Base-by-base conservation (phyloP, 1,140 invertebrate genomes). In the Drosophila nikananu region DNA sequence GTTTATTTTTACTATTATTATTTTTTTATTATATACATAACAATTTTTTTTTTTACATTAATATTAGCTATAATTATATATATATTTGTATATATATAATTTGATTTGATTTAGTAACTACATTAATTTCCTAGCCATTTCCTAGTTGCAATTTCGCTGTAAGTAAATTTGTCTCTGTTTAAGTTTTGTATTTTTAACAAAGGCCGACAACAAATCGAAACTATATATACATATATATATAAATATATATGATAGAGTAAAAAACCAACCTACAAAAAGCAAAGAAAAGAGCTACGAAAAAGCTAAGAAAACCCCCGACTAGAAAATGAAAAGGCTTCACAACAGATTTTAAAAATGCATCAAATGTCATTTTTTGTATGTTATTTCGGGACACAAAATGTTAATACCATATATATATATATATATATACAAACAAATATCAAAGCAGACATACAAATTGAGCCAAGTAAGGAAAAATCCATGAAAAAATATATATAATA, bases 381-480 rank as follows among this genome's bases (percentile, higher is more conserved):
- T 55, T 37, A 37, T 23, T 37, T 17, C 52, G 64, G 77, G 66
- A 79, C 52, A 78, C 67, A 54, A 68, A 65, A 59, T 13, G 74
- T 55, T 64, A 64, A 59, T 23, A 44, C 23, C 64, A 25, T 30
- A 37, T 9, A 70, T 72, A 25, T 30, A 37, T 9, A 70, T 72
- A 65, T 64, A 52, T 52, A 71, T 65, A 59, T 54, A 70, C 17
- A 44, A 35, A 44, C n/a, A 30, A 13, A 44, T 42, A 62, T 27
- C 23, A 54, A 48, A 41, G 27, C 13, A 32, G 27, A 70, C 63
- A 74, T 37, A 76, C 57, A 59, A 80, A 68, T 80, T 67, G 68
- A 74, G 68, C 77, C 79, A 80, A 73, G 55, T 46, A 80, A 35
- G 21, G 10, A 21, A 72, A 72, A 72, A 42, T 61, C 25, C n/a